These are phyloP conservation scores for Gymnoscopelus braueri DNA, from an alignment of 2,797 vertebrate species.

Conservation along the genomic window DNA sequence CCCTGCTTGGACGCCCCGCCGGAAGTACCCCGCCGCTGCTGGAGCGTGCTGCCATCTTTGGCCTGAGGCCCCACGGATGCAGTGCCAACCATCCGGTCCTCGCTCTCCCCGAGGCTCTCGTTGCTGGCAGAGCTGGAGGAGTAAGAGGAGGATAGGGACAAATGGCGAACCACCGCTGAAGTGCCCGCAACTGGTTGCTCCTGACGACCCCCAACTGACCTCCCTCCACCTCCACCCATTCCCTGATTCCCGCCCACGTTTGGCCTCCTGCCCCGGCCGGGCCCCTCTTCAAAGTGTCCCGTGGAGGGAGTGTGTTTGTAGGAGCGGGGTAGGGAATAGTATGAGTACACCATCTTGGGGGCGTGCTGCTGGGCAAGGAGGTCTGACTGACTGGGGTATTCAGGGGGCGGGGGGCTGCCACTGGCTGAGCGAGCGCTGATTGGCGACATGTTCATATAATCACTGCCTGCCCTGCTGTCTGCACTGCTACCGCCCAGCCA, in stretches of 20 bases:
- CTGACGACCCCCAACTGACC: constrained; percentile 55
- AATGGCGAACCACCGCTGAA: constrained; percentile 66
- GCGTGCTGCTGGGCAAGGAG: constrained; percentile 65
- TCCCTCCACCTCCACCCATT: constrained; percentile 45
- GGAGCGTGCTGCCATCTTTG: constrained; percentile 66
- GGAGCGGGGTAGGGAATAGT: constrained; percentile 83
- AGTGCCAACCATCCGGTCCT: constrained; percentile 61
- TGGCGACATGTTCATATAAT: constrained; percentile 90
- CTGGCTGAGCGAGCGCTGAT: constrained; percentile 78
- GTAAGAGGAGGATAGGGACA: constrained; percentile 81
- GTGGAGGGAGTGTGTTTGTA: constrained; percentile 77
- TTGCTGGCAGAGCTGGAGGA: constrained; percentile 86
- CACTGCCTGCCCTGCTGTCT: constrained; percentile 77
- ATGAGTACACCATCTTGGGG: constrained; percentile 84
- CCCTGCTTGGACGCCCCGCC: constrained; percentile 67
- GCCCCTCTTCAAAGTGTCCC: constrained; percentile 75
- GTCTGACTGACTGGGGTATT: constrained; percentile 59
- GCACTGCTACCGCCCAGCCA: constrained; percentile 78
- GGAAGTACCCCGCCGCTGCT: constrained; percentile 58
- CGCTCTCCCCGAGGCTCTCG: constrained; percentile 84
- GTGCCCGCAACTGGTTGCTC: constrained; percentile 51
- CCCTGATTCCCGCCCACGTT: constrained; percentile 62
- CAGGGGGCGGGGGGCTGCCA: constrained; percentile 71
- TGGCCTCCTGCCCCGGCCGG: constrained; percentile 66
- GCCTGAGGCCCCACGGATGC: constrained; percentile 46